Evolutionary conservation across 2,797 vertebrate species (phyloP).

Genomic region (Strix occidentalis): DNA sequence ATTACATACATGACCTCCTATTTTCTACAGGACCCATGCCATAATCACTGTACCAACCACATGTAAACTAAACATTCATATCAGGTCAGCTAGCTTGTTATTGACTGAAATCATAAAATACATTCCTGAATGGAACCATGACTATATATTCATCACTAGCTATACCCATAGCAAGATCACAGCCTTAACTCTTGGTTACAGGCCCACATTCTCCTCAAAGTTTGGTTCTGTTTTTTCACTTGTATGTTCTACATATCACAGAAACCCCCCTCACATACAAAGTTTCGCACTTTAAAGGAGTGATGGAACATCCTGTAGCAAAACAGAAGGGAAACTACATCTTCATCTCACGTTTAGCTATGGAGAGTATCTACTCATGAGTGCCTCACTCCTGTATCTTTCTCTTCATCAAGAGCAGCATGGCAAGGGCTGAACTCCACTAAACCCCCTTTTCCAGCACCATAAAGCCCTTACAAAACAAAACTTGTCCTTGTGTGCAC

Average conservation of each 20-base stretch:
- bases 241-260: background rate
- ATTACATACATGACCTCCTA: background rate
- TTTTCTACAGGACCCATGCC: background rate
- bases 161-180: background rate
- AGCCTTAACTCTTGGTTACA: background rate
- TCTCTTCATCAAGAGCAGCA: background rate
- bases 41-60: background rate
- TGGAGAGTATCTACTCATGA: background rate
- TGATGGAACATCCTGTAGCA: background rate
- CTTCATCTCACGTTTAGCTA: background rate
- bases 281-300: background rate
- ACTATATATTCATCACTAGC: background rate
- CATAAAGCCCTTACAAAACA: background rate
- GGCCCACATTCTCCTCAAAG: background rate
- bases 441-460: background rate
- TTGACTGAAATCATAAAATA: background rate
- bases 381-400: background rate
- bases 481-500: background rate
- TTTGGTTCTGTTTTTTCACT: background rate
- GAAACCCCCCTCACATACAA: background rate
- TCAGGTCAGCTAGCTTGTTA: background rate
- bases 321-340: background rate
- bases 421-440: background rate
- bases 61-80: background rate
- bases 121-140: background rate